Base-by-base conservation (phyloP, 2,797 vertebrate genomes). In the Karalla daura region DNA sequence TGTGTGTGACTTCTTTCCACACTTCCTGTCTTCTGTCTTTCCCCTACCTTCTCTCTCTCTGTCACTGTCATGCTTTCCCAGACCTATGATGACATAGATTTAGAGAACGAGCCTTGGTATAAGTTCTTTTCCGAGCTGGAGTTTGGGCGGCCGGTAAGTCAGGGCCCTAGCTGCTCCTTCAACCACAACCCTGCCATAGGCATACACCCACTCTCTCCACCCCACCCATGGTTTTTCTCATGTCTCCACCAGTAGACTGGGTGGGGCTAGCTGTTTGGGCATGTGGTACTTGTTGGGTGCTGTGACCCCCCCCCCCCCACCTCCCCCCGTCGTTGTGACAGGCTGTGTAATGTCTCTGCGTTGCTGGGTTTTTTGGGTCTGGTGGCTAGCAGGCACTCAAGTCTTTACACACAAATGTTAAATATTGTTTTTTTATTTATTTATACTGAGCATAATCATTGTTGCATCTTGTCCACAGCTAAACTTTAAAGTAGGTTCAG, bases 111-210 rank as follows among this genome's bases (percentile, higher is more conserved):
- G 89, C 97, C 98, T 91, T 99, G 98, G 98, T 99, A 97, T 98
- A 98, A 97, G 94, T 99, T 99, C 97, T 99, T 99, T 98, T 98
- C 98, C 94, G 97, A 99, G 88, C 94, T 99, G 97, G 96, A 99
- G 93, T 99, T 99, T 95, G 98, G 98, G 94, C 93, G 94, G 65
- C 97, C 96, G 98, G 98, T 99, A 99, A 99, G 93, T 94, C 83
- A 76, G 84, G 90, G 85, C 88, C 86, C 21, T 86, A 81, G 84
- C 59, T 76, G 66, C 76, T 77, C 50, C 76, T 43, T 70, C 74
- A 74, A 76, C 53, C 83, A 84, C 76, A 83, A 77, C 68, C 71
- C 66, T 79, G 60, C 68, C 47, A 5, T 75, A 88, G 84, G 39
- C 72, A 64, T 64, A 80, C 81, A 80, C 81, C 75, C 73, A 75